These are phyloP conservation scores for Ecliptopera silaceata DNA, from an alignment of 2,888 invertebrate species.

Conservation along the genomic window DNA sequence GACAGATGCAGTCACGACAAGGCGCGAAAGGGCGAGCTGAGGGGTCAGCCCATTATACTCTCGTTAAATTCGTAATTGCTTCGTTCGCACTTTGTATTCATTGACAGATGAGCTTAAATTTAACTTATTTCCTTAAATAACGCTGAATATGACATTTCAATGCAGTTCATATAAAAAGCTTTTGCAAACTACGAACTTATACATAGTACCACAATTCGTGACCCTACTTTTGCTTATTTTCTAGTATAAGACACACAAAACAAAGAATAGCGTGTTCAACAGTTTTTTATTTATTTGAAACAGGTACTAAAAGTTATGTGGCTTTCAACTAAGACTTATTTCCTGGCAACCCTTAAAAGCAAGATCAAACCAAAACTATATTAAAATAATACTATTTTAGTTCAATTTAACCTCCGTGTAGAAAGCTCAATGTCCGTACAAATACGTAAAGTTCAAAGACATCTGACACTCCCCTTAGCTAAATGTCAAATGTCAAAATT, in stretches of 20 bases:
- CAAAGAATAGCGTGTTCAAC: no score
- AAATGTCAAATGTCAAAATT: constrained; percentile 32
- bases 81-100: constrained; percentile 23
- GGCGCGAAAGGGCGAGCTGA: constrained; percentile 23
- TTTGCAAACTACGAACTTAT: no score
- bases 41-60: constrained; percentile 21
- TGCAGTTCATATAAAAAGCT: no score
- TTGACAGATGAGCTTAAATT: constrained; percentile 26
- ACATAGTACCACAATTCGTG: no score
- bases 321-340: no score
- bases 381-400: constrained; percentile 2
- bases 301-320: no score
- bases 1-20: constrained; percentile 29
- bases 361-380: no score
- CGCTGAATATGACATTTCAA: no score
- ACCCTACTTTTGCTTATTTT: no score
- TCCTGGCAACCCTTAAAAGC: no score
- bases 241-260: no score
- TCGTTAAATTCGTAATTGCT: constrained; percentile 27
- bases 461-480: constrained; percentile 28
- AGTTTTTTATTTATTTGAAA: no score
- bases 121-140: neutral
- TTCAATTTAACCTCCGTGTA: constrained; percentile 16
- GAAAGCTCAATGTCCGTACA: constrained; percentile 24
- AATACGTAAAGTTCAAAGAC: constrained; percentile 39